Base-by-base conservation (phyloP, 2,888 invertebrate genomes). In the Meta bourneti region DNA sequence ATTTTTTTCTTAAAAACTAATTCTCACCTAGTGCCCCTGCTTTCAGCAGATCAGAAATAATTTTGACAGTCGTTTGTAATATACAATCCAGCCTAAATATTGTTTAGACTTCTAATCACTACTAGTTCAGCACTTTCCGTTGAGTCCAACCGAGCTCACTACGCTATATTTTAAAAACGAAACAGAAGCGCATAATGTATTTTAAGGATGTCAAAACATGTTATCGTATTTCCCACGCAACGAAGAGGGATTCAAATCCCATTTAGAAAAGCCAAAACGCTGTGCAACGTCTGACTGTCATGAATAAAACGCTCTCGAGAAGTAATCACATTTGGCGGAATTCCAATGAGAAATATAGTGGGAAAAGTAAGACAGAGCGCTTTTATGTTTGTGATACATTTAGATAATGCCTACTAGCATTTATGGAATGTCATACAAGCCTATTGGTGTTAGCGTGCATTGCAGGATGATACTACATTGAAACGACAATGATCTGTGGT, bases 251-350 rank as follows among this genome's bases (percentile, higher is more conserved):
- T 84, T 84, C 74, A 54, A 84, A 61, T 34, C 48, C 61, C 75
- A 70, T 84, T 84, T 84, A 75, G 61, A 8, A n/a, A n/a, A 13
- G n/a, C 48, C 75, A 54, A 83, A 74, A 83, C 9, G 7, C n/a
- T 74, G 20, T 52, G 6, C 72, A n/a, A 78, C 70, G 70, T 13
- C 51, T 51, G 74, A 75, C 54, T 52, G 74, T 52, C 61, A 75
- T 75, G 61, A 84, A 52, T 69, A 86, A 78, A 86, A n/a, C 70
- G 78, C 69, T 86, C 70, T 19, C 20, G 52, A 69, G 70, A 70
- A 86, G 78, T 70, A 70, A 78, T 78, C 86, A 70, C n/a, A 70
- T 70, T 78, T 86, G 86, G 86, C 86, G 49, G 70, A 49, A 78
- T 78, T 77, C 86, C 86, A 86, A 70, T 78, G 78, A 86, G 34